phyloP scores from a whole-genome alignment of 2,888 invertebrate genomes.

The Aporophyla lueneburgensis region DNA sequence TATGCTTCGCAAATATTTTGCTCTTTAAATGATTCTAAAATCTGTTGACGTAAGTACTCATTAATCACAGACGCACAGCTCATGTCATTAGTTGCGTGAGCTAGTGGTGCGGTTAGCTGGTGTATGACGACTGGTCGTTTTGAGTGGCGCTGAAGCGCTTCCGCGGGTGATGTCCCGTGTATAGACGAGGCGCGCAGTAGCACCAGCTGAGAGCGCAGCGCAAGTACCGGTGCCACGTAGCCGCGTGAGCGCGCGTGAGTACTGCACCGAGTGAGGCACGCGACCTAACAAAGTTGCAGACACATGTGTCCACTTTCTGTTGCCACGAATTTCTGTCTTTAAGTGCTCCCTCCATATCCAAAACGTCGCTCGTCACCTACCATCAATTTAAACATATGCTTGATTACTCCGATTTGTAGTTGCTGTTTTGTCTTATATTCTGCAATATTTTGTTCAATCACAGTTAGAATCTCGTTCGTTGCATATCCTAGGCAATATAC shows the following conservation, averaged over 20 bases:
- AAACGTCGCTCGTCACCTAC: conserved; percentile 51
- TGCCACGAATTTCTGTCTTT: conserved; percentile 63
- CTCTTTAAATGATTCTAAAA: conserved; percentile 66
- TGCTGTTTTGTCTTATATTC: conserved; percentile 59
- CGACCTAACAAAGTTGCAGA: conserved; percentile 67
- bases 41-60: conserved; percentile 63
- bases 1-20: conserved; percentile 73
- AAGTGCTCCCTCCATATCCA: conserved; percentile 59
- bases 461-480: conserved; percentile 70
- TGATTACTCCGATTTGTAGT: conserved; percentile 69
- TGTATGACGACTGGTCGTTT: conserved; percentile 58
- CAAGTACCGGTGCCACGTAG: conserved; percentile 47
- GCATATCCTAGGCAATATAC: conserved; percentile 78
- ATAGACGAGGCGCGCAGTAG: conserved; percentile 58
- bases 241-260: conserved; percentile 67
- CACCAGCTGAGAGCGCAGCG: conserved; percentile 70
- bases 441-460: conserved; percentile 63
- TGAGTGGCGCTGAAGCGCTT: conserved; percentile 33
- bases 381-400: conserved; percentile 73
- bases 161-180: not conserved
- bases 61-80: conserved; percentile 73
- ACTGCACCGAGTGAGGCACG: conserved; percentile 72
- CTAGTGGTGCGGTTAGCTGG: conserved; percentile 65
- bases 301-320: conserved; percentile 70
- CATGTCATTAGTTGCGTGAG: conserved; percentile 67